Base-by-base conservation (phyloP, 2,888 invertebrate genomes). In the Spatulosminthurus flaviceps region DNA sequence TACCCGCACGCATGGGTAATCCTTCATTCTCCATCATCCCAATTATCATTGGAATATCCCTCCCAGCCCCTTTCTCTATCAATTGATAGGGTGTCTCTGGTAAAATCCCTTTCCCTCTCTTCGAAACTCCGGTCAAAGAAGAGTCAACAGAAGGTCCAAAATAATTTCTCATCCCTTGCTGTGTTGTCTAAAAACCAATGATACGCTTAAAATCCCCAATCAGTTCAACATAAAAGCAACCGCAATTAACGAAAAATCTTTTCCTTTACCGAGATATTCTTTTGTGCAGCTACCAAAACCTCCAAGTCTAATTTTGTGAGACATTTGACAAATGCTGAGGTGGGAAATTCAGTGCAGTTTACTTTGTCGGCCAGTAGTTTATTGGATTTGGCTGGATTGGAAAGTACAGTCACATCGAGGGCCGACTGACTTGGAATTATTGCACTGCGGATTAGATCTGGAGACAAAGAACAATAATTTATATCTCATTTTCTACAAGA, bases 361-460 rank as follows among this genome's bases (percentile, higher is more conserved):
- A 28, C 41, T 5, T 1, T 29, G 61, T 66, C 21, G 4, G 64
- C 76, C 5, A 76, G 19, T n/a, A 19, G 21, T 13, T 7, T 9
- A 7, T 29, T 29, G 26, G 16, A 1, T 29, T 2, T 51, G 34
- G 29, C 24, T 61, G 16, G 64, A 22, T 9, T n/a, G 13, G 22
- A 29, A 1, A 19, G 61, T n/a, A 61, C 76, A 76, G 26, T 26
- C 34, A 29, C 16, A 5, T 7, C 34, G n/a, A 19, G 16, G 26
- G n/a, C 29, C 11, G 13, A 29, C 64, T 34, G 34, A 22, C 76
- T 76, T 26, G 61, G 76, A 11, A 28, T 19, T 0, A 76, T 66
- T 0, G 41, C 76, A 5, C 28, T 29, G 1, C 29, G 64, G 34
- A 76, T 64, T 0, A 76, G 64, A 34, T 64, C 76, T 76, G 64